A percentile compares a stretch with the other conserved stretches of the same genome.
phyloP scores from a whole-genome alignment of 1,140 invertebrate genomes.

The Cataglyphis hispanica region DNA sequence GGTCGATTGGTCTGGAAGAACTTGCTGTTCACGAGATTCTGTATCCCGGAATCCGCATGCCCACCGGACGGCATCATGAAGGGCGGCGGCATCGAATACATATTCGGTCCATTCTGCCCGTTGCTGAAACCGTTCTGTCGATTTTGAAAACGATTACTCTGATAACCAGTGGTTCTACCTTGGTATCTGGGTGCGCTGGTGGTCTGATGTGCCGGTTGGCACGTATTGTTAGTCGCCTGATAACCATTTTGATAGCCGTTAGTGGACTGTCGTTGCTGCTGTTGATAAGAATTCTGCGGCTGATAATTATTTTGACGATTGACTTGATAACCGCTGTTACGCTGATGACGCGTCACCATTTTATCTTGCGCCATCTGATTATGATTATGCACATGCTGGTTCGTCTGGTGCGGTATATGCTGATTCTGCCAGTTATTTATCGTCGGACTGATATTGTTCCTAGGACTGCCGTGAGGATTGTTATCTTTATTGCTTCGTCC shows the following conservation, averaged over 20 bases:
- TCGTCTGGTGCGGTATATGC: slow-evolving; percentile 75
- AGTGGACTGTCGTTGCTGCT: slow-evolving; percentile 49
- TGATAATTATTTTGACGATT: slow-evolving; percentile 82
- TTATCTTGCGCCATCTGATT: slow-evolving; percentile 73
- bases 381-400: slow-evolving; percentile 63
- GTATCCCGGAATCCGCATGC: slow-evolving; percentile 85
- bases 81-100: slow-evolving; percentile 87
- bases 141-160: slow-evolving; percentile 79
- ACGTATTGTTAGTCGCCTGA: slow-evolving; percentile 55
- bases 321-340: slow-evolving; percentile 76
- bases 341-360: slow-evolving; percentile 77
- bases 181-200: slow-evolving; percentile 70
- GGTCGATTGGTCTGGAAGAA: slow-evolving; percentile 88
- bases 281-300: slow-evolving; percentile 70
- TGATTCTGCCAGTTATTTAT: slow-evolving; percentile 82
- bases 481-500: slow-evolving; percentile 82
- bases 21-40: slow-evolving; percentile 88
- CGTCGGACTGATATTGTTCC: slow-evolving; percentile 83
- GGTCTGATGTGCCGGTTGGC: slow-evolving; percentile 75
- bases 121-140: slow-evolving; percentile 76
- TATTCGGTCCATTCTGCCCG: slow-evolving; percentile 80
- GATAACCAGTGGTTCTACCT: slow-evolving; percentile 77
- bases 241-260: slow-evolving; percentile 50
- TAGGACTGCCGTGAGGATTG: slow-evolving; percentile 80
- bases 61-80: slow-evolving; percentile 86